Conservation (phyloP, 1,140 invertebrate genomes). For the Mizuhopecten yessoensis region DNA sequence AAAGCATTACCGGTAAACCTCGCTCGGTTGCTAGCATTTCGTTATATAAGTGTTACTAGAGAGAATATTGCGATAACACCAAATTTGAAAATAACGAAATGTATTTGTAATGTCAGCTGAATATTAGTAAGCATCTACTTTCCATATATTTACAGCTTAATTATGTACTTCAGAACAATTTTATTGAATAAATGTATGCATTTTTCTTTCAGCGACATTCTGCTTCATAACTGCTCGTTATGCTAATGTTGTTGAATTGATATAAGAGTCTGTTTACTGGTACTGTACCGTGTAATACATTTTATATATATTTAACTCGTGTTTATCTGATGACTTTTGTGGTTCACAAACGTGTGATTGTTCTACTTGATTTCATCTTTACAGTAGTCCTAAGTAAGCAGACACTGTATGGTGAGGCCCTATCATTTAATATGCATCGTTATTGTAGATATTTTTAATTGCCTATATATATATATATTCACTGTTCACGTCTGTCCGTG, state of each 20-base stretch:
- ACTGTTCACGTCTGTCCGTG: neutral
- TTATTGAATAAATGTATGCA: neutral
- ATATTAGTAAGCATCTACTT: too few relatives aligned
- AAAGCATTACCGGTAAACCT: too few relatives aligned
- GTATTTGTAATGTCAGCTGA: too few relatives aligned
- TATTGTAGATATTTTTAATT: conserved; percentile 6
- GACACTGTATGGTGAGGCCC: neutral
- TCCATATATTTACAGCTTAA: too few relatives aligned
- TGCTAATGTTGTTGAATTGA: neutral
- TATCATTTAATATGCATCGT: neutral
- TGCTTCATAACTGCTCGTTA: neutral
- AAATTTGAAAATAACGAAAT: too few relatives aligned
- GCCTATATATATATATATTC: neutral
- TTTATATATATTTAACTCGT: too few relatives aligned
- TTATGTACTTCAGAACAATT: neutral
- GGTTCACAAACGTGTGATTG: neutral
- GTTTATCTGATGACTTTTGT: neutral
- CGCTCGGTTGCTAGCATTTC: too few relatives aligned
- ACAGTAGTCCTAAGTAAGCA: neutral
- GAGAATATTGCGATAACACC: too few relatives aligned
- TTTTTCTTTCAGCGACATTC: neutral
- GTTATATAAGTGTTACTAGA: too few relatives aligned
- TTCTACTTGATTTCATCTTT: conserved; percentile 14
- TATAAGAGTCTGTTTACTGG: neutral
- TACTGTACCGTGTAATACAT: neutral